phyloP scores from a whole-genome alignment of 1,140 invertebrate species.

The Drosophila nigromelanica region DNA sequence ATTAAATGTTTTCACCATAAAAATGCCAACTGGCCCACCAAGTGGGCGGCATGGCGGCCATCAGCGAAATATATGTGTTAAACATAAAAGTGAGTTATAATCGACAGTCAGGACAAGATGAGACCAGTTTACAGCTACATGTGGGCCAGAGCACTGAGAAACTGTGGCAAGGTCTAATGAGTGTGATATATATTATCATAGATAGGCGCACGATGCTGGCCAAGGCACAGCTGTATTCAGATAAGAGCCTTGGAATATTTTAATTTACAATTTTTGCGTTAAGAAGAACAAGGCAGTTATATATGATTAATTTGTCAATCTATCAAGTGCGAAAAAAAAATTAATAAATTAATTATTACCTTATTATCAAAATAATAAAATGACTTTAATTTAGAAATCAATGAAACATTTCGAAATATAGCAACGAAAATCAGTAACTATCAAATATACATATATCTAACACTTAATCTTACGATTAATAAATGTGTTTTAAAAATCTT shows the following conservation, averaged over 20 bases:
- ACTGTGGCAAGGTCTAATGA: conserved; percentile 8
- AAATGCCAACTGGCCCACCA: conserved; percentile 43
- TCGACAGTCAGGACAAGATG: conserved; percentile 24
- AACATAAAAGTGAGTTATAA: conserved; percentile 36
- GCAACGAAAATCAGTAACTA: too few relatives aligned
- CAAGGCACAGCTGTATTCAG: neutral
- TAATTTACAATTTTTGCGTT: neutral
- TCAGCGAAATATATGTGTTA: conserved; percentile 22
- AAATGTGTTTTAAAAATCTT: too few relatives aligned
- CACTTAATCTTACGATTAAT: too few relatives aligned
- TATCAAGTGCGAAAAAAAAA: too few relatives aligned
- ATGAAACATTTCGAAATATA: too few relatives aligned
- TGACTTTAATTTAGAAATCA: too few relatives aligned
- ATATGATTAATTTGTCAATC: too few relatives aligned
- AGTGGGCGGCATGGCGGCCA: conserved; percentile 7
- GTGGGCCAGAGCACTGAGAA: conserved; percentile 7
- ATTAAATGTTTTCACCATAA: conserved; percentile 69
- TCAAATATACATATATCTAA: too few relatives aligned
- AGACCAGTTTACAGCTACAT: neutral
- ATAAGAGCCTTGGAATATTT: neutral
- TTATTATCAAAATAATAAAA: neutral
- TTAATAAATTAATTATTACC: too few relatives aligned
- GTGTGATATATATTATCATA: neutral
- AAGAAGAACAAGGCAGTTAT: neutral
- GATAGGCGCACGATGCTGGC: neutral